Conservation (phyloP, 1,140 invertebrate genomes). For the Melanaphis sacchari region DNA sequence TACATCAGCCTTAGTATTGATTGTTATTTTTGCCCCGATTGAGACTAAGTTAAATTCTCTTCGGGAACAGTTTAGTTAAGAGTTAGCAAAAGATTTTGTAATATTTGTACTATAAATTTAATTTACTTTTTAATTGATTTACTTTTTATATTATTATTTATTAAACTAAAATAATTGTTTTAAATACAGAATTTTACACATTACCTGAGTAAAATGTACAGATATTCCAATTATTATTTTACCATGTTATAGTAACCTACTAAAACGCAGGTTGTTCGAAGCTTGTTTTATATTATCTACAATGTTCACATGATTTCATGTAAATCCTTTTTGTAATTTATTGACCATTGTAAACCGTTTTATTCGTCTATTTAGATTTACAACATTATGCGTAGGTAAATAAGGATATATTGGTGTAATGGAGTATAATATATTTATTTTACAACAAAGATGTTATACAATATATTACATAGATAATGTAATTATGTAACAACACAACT, state of each 20-base stretch:
- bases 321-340: conserved; percentile 16
- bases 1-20: conserved; percentile 72
- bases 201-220: not conserved
- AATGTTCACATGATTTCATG: not conserved
- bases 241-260: not conserved
- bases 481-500: not conserved
- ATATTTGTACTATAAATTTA: conserved; percentile 42
- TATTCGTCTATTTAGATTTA: not conserved
- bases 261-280: not conserved
- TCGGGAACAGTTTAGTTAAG: conserved; percentile 63
- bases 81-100: not conserved
- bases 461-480: not conserved
- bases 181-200: not conserved
- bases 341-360: not conserved
- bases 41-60: conserved; percentile 61
- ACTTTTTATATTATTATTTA: conserved; percentile 53
- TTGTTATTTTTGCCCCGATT: conserved; percentile 79
- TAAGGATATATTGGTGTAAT: not conserved
- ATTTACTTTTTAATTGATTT: conserved; percentile 47
- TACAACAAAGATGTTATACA: not conserved
- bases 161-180: conserved; percentile 48
- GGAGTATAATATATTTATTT: not conserved
- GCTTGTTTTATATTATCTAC: not conserved
- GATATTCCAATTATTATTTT: not conserved
- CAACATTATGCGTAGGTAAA: not conserved